A percentile compares a stretch with the other conserved stretches of the same genome.
Conservation (phyloP, 2,113 vertebrate genomes). For the Poeciliopsis occidentalis region DNA sequence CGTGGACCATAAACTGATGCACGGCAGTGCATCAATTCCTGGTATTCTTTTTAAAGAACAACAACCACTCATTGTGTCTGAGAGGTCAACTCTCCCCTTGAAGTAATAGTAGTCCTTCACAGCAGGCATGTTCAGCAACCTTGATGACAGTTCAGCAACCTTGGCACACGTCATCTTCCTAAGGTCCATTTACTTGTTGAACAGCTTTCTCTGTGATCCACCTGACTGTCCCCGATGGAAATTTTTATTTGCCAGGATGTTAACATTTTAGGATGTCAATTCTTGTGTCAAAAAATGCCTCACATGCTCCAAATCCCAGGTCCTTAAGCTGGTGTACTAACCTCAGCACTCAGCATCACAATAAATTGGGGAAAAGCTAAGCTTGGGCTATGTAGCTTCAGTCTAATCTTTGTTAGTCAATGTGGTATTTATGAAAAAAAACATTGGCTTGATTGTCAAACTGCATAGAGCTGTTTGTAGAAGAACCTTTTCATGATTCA, state of each 20-base stretch:
- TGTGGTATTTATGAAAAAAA: not conserved
- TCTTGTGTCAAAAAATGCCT: not conserved
- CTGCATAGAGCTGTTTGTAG: not conserved
- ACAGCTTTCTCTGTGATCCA: constrained; percentile 7
- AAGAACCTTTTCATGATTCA: not conserved
- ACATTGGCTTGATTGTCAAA: not conserved
- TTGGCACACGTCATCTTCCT: not conserved
- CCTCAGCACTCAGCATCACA: not conserved
- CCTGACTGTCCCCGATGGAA: not conserved
- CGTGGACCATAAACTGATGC: not conserved
- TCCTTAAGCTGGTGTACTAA: not conserved
- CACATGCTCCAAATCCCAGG: not conserved
- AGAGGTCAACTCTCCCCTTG: no score
- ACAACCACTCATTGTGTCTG: not conserved
- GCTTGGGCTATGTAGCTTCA: not conserved
- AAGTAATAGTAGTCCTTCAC: no score
- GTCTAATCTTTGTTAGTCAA: not conserved
- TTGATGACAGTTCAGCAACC: no score
- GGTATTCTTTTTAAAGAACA: not conserved
- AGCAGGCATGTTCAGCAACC: no score
- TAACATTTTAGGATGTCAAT: not conserved
- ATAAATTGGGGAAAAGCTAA: not conserved
- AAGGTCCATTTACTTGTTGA: not conserved
- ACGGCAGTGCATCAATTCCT: not conserved
- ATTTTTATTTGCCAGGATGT: not conserved